Conservation (phyloP, 53 echinoderm and acorn worm genomes). For the Apostichopus leukothele region DNA sequence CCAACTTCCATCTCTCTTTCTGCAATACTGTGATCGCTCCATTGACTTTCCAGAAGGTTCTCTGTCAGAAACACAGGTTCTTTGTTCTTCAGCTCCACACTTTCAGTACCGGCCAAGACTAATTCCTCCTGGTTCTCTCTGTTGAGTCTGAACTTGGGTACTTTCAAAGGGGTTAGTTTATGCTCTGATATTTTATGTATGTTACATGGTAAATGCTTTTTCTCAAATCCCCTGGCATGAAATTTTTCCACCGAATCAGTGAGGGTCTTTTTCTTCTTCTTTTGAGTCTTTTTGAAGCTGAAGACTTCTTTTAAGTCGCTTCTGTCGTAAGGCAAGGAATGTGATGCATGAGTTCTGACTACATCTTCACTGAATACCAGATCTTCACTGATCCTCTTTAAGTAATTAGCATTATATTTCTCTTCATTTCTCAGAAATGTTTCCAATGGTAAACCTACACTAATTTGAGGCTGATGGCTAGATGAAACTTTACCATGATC, state of each 20-base stretch:
- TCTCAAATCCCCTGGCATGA: constrained; percentile 73
- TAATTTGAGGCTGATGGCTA: constrained; percentile 17
- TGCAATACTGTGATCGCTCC: constrained; percentile 37
- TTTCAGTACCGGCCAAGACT: constrained; percentile 29
- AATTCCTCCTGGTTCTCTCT: constrained; percentile 57
- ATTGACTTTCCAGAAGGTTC: constrained; percentile 13
- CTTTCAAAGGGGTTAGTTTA: constrained; percentile 70
- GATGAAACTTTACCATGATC: constrained; percentile 47
- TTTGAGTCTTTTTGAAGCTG: constrained; percentile 48
- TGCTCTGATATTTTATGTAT: constrained; percentile 82
- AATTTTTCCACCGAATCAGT: constrained; percentile 63
- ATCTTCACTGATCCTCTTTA: constrained; percentile 91
- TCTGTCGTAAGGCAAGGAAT: constrained; percentile 86
- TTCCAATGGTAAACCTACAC: constrained; percentile 46
- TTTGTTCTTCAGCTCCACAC: not conserved
- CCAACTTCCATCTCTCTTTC: constrained; percentile 36
- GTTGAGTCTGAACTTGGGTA: constrained; percentile 26
- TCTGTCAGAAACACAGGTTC: constrained; percentile 54
- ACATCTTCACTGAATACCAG: constrained; percentile 92
- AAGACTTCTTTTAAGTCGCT: constrained; percentile 60
- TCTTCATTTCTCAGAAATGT: constrained; percentile 39
- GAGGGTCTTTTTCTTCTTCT: constrained; percentile 44
- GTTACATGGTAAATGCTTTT: constrained; percentile 93
- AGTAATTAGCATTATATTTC: constrained; percentile 67
- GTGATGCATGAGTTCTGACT: constrained; percentile 75